phyloP scores from a whole-genome alignment of 2,113 vertebrate genomes.

The Spheniscus mendiculus region DNA sequence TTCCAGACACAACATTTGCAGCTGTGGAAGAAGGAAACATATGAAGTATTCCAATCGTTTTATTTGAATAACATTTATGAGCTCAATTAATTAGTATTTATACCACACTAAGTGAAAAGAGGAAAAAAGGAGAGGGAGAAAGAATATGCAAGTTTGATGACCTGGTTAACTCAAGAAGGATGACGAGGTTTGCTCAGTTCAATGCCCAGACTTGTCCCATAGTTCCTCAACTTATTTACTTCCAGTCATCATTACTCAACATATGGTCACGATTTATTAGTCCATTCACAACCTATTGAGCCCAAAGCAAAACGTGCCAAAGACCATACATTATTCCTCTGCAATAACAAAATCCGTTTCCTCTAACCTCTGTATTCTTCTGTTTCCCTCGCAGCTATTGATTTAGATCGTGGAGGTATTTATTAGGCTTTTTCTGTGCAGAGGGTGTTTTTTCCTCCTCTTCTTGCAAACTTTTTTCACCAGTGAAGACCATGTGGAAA shows the following conservation, averaged over 20 bases:
- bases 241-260: constrained; percentile 27
- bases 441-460: constrained; percentile 60
- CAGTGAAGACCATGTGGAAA: constrained; percentile 59
- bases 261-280: constrained; percentile 18
- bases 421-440: background rate
- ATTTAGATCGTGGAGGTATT: constrained; percentile 60
- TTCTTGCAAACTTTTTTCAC: constrained; percentile 71
- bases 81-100: constrained; percentile 60
- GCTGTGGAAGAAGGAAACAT: constrained; percentile 63
- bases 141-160: constrained; percentile 62
- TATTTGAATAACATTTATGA: constrained; percentile 63
- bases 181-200: constrained; percentile 22
- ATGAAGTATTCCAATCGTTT: constrained; percentile 59
- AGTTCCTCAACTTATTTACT: constrained; percentile 46
- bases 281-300: constrained; percentile 48
- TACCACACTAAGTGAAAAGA: constrained; percentile 58
- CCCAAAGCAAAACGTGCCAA: background rate
- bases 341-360: constrained; percentile 1
- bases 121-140: constrained; percentile 43
- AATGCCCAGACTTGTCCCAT: constrained; percentile 54
- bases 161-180: constrained; percentile 58
- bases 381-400: background rate
- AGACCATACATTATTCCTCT: background rate
- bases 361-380: background rate
- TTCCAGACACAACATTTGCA: constrained; percentile 51